phyloP scores from a whole-genome alignment of 2,113 vertebrate genomes.

The Paracanthobrama guichenoti region DNA sequence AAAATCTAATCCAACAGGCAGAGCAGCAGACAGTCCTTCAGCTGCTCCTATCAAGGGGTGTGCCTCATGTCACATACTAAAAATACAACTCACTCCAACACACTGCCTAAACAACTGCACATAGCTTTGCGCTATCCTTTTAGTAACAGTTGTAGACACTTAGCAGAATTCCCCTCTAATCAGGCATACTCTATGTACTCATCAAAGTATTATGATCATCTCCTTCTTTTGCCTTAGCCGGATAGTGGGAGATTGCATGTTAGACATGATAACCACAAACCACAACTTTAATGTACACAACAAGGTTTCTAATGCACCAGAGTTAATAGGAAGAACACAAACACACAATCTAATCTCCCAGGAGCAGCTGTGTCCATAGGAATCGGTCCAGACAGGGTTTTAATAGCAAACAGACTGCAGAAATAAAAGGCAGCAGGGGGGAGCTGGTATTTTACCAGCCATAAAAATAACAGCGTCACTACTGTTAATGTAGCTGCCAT shows the following conservation, averaged over 20 bases:
- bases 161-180: not conserved
- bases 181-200: conserved; percentile 26
- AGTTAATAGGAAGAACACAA: not conserved
- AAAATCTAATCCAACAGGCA: conserved; percentile 71
- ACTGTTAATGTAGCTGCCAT: conserved; percentile 51
- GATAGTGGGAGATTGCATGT: conserved; percentile 7
- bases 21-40: conserved; percentile 64
- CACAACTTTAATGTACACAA: conserved; percentile 21
- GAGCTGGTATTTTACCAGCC: conserved; percentile 34
- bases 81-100: conserved; percentile 67
- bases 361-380: conserved; percentile 63
- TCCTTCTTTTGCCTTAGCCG: not conserved
- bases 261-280: conserved; percentile 6
- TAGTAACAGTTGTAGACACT: conserved; percentile 45
- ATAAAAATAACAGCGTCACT: conserved; percentile 49
- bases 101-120: conserved; percentile 61
- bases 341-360: conserved; percentile 55
- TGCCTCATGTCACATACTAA: conserved; percentile 71
- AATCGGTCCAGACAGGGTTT: conserved; percentile 53
- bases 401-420: conserved; percentile 62
- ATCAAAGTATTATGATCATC: conserved; percentile 19
- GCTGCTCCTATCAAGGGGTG: conserved; percentile 71
- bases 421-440: conserved; percentile 62
- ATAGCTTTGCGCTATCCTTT: conserved; percentile 47
- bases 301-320: not conserved